phyloP scores from a whole-genome alignment of 2,797 vertebrate species.

The Pogoniulus pusillus region DNA sequence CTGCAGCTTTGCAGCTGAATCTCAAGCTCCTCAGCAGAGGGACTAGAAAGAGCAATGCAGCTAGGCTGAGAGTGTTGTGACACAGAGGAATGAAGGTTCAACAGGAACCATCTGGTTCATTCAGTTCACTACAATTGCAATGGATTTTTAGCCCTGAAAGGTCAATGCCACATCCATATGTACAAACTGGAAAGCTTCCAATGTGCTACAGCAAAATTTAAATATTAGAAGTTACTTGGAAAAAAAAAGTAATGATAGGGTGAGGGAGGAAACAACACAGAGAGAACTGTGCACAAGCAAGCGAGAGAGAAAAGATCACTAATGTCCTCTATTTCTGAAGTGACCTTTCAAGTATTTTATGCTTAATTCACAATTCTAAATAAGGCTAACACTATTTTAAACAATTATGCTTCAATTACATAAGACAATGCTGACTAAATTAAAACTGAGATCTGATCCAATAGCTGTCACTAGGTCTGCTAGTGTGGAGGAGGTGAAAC shows the following conservation, averaged over 20 bases:
- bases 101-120: conserved; percentile 1
- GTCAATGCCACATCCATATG: background rate
- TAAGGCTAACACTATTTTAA: conserved; percentile 4
- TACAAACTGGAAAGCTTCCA: background rate
- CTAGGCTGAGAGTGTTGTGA: background rate
- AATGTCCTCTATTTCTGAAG: background rate
- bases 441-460: conserved; percentile 39
- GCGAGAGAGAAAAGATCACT: background rate
- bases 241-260: background rate
- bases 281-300: background rate
- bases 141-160: background rate
- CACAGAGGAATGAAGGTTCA: background rate
- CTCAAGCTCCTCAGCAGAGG: background rate
- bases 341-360: background rate
- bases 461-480: conserved; percentile 47
- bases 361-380: conserved; percentile 29
- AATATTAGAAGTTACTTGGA: background rate
- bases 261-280: background rate
- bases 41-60: background rate
- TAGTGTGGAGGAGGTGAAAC: conserved; percentile 54
- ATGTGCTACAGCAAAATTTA: background rate
- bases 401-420: conserved; percentile 29
- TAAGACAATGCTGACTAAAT: conserved; percentile 56
- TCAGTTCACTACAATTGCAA: background rate
- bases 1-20: background rate